These are phyloP conservation scores for Drosophila equinoxialis DNA, from an alignment of 1,140 invertebrate genomes.

Conservation along the genomic window DNA sequence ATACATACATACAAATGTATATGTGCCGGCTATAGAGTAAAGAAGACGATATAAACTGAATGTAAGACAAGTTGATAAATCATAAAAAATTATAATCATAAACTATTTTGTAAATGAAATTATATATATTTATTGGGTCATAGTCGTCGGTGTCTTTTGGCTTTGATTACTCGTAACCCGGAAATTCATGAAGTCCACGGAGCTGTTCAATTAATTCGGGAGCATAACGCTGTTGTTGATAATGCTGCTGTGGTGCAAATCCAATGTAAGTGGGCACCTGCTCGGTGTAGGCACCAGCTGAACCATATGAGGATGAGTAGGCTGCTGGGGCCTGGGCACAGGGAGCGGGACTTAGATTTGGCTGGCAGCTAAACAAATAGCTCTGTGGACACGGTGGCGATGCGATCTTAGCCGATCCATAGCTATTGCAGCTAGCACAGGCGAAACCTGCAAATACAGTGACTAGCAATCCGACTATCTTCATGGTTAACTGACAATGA, in stretches of 20 bases:
- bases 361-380: conserved; percentile 76
- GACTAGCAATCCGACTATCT: conserved; percentile 34
- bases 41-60: background rate
- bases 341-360: conserved; percentile 61
- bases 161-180: conserved; percentile 34
- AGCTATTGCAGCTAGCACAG: conserved; percentile 34
- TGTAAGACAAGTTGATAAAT: conserved; percentile 23
- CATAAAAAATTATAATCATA: too few relatives aligned
- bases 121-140: background rate
- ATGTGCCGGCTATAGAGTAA: conserved; percentile 1
- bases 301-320: conserved; percentile 40
- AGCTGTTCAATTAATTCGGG: conserved; percentile 31
- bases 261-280: conserved; percentile 47
- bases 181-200: conserved; percentile 33
- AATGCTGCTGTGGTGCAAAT: conserved; percentile 28
- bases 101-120: too few relatives aligned
- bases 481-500: conserved; percentile 47
- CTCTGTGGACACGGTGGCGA: conserved; percentile 69
- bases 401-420: conserved; percentile 29
- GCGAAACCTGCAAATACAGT: conserved; percentile 32
- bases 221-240: conserved; percentile 19
- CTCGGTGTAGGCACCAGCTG: conserved; percentile 65
- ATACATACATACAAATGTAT: background rate
- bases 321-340: conserved; percentile 40
- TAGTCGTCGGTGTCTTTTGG: background rate